Percentiles rank a stretch among this genome's conserved stretches.
phyloP scores from a whole-genome alignment of 2,888 invertebrate genomes.

The Ormyrus pomaceus region DNA sequence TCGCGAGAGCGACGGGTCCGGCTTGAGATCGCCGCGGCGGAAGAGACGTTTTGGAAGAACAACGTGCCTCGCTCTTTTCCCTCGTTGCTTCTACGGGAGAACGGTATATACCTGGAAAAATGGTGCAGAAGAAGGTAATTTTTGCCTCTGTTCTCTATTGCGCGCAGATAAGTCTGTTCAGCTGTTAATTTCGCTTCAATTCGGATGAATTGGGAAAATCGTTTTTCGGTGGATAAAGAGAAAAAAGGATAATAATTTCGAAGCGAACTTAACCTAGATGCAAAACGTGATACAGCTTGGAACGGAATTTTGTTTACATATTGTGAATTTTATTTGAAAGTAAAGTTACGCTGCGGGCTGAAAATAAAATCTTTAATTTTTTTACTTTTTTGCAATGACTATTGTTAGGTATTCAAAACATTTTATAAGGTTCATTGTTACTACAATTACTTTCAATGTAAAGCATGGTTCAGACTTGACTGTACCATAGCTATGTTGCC shows the following conservation, averaged over 20 bases:
- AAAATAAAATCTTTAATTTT: too few species aligned
- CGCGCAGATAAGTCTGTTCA: too few species aligned
- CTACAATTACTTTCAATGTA: too few species aligned
- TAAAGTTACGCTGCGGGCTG: too few species aligned
- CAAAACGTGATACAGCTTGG: conserved; percentile 39
- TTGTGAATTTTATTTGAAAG: background rate
- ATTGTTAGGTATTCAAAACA: background rate
- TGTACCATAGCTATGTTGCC: too few species aligned
- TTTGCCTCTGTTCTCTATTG: background rate
- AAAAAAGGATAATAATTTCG: too few species aligned
- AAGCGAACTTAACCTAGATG: conserved; percentile 39
- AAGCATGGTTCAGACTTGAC: too few species aligned
- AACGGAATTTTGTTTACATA: conserved; percentile 26
- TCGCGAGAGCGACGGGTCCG: background rate
- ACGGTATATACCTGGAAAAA: conserved; percentile 38
- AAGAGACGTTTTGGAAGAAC: conserved; percentile 26
- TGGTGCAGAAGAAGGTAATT: conserved; percentile 58
- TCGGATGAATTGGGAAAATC: too few species aligned
- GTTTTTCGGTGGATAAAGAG: too few species aligned
- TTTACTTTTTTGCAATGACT: too few species aligned
- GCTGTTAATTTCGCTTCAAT: too few species aligned
- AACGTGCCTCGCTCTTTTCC: conserved; percentile 54
- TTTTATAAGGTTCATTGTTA: conserved; percentile 42
- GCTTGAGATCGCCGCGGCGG: conserved; percentile 2
- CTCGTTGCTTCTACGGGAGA: conserved; percentile 28